Base-by-base conservation (phyloP, 2,797 vertebrate species). In the Emys orbicularis region DNA sequence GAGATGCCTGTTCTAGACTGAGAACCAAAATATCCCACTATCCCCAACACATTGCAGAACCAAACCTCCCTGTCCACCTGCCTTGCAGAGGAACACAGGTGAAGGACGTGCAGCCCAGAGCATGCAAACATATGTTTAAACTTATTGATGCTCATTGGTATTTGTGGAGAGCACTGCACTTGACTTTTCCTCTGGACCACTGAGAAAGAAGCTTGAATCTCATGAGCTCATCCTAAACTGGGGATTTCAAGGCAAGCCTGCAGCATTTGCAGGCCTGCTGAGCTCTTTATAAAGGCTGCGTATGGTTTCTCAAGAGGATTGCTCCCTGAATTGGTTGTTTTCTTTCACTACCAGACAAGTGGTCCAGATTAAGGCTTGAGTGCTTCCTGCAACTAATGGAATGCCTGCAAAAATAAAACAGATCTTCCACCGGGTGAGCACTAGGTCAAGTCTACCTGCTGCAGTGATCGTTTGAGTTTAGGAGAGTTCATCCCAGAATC, bases 341-440 rank as follows among this genome's bases (percentile, higher is more conserved):
- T 79, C 89, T 90, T 83, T 92, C 84, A 44, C 80, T 81, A 1
- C 88, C 79, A 4, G 2, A 89, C 94, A 88, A 96, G 93, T 83
- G 84, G 90, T 87, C 93, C 90, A 50, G 88, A 93, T 94, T 95
- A 95, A 92, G 86, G 61, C 79, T 50, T 15, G 85, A 93, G 91
- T 88, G 88, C 87, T 96, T 89, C 95, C 95, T 95, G 95, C 87
- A 80, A 74, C 81, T 83, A 49, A 16, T 9, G 61, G 90, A 93
- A 97, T 61, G 90, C 90, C 94, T 93, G 84, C 85, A 85, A 91
- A 93, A 92, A 90, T 86, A 90, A 97, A 96, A 83, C 84, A 83
- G 90, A 52, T 94, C 86, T 95, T 94, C 87, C 90, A 90, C 76
- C 79, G 94, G 96, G 94, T 91, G 84, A 96, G 89, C 37, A 16